A percentile compares a stretch with the other conserved stretches of the same genome.
phyloP scores from a whole-genome alignment of 2,113 vertebrate genomes.

The Hyperoodon ampullatus region DNA sequence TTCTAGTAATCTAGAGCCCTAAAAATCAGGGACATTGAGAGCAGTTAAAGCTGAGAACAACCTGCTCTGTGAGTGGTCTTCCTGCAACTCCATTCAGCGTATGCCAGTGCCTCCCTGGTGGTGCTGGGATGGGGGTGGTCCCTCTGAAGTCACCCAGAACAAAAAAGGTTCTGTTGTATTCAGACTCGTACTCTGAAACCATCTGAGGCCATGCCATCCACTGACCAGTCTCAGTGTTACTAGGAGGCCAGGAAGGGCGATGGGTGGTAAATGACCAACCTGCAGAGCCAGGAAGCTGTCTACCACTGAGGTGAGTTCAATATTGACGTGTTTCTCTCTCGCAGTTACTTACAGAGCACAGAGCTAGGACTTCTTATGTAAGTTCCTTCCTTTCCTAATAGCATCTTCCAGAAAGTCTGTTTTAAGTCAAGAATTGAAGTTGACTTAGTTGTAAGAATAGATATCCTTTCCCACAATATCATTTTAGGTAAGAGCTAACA shows the following conservation, averaged over 20 bases:
- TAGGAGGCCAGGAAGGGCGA: neutral
- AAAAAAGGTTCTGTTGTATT: neutral
- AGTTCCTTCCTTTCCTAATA: neutral
- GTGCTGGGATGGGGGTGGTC: no score
- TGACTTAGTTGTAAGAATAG: slow-evolving; percentile 56
- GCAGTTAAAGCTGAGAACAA: neutral
- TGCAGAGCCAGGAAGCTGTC: neutral
- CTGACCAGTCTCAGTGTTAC: neutral
- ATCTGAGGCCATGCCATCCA: neutral
- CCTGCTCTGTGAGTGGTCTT: neutral
- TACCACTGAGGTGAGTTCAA: neutral
- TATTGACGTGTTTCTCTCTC: neutral
- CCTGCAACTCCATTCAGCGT: neutral
- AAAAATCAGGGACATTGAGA: neutral
- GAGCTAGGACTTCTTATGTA: neutral
- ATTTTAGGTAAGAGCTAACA: slow-evolving; percentile 62
- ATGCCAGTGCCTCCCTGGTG: neutral
- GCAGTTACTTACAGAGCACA: neutral
- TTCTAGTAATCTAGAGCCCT: neutral
- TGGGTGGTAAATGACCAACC: neutral
- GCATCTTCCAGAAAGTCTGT: slow-evolving; percentile 43
- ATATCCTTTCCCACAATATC: slow-evolving; percentile 42
- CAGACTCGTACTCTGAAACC: neutral
- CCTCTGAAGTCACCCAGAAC: neutral
- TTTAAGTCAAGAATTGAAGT: slow-evolving; percentile 41